These are phyloP conservation scores for Leucozona laternaria DNA, from an alignment of 2,888 invertebrate species.

Conservation along the genomic window DNA sequence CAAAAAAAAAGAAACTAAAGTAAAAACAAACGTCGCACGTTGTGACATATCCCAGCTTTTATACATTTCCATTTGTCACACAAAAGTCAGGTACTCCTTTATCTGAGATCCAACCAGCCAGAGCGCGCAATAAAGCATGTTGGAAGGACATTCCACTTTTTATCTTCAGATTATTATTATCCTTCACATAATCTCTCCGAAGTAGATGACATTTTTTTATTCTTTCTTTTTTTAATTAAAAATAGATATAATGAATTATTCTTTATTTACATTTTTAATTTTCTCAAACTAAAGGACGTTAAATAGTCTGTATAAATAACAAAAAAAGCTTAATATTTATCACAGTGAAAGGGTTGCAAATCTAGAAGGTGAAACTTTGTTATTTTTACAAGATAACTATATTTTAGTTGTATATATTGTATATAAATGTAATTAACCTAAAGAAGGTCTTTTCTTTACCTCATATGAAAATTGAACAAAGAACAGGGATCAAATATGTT, in stretches of 20 bases:
- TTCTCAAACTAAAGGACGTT: conserved; percentile 12
- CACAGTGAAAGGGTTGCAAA: neutral
- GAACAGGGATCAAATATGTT: too few species aligned
- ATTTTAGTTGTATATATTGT: too few species aligned
- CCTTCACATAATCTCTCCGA: conserved; percentile 41
- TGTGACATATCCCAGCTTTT: conserved; percentile 64
- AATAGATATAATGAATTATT: conserved; percentile 55
- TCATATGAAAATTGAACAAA: too few species aligned
- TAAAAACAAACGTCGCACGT: conserved; percentile 44
- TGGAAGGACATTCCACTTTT: conserved; percentile 55
- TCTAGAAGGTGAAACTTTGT: neutral
- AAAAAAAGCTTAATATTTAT: conserved; percentile 12
- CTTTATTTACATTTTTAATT: conserved; percentile 39
- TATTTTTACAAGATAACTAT: neutral
- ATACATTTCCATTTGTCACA: conserved; percentile 69
- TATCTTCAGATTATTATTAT: conserved; percentile 39
- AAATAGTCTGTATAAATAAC: conserved; percentile 12
- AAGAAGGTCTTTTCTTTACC: too few species aligned
- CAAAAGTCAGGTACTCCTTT: conserved; percentile 71
- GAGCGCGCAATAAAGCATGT: conserved; percentile 10
- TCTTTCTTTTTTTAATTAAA: conserved; percentile 55
- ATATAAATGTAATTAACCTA: too few species aligned
- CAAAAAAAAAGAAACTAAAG: neutral
- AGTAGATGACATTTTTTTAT: conserved; percentile 29
- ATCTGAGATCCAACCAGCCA: conserved; percentile 22